Evolutionary conservation across 2,888 invertebrate genomes (phyloP).

Genomic region (Lomographa bimaculata): DNA sequence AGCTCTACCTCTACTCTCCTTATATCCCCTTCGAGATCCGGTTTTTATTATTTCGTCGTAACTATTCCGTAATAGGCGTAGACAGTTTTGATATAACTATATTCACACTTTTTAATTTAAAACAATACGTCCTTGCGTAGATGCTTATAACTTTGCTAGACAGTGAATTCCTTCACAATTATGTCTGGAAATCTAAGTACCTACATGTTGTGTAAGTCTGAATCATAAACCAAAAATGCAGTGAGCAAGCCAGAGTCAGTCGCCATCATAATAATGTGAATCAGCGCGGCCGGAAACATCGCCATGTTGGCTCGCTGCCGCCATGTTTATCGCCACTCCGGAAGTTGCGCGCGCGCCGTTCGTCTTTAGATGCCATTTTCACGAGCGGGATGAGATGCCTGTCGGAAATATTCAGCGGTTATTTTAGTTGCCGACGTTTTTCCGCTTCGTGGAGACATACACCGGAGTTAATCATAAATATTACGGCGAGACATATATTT

Average conservation of each 20-base stretch:
- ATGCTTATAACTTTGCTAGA: constrained; percentile 51
- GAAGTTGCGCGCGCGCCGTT: constrained; percentile 81
- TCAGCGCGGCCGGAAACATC: constrained; percentile 79
- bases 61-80: no score
- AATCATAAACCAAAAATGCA: constrained; percentile 79
- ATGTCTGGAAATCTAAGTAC: constrained; percentile 53
- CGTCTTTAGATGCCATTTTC: constrained; percentile 77
- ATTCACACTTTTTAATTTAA: no score
- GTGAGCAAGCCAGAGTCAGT: constrained; percentile 72
- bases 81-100: no score
- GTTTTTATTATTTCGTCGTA: no score
- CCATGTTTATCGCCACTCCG: constrained; percentile 80
- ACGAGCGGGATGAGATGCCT: constrained; percentile 60
- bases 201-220: constrained; percentile 66
- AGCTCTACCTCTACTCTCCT: no score
- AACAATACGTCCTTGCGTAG: constrained; percentile 16
- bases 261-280: constrained; percentile 69
- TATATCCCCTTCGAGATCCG: no score
- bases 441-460: constrained; percentile 76
- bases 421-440: constrained; percentile 76
- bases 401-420: constrained; percentile 77
- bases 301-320: constrained; percentile 79
- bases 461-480: constrained; percentile 72
- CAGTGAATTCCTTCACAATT: constrained; percentile 52
- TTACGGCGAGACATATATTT: constrained; percentile 65